Evolutionary conservation across 2,113 vertebrate species (phyloP), one percentile per base, ranked within the genome.

Genomic region (Callopanchax toddi): DNA sequence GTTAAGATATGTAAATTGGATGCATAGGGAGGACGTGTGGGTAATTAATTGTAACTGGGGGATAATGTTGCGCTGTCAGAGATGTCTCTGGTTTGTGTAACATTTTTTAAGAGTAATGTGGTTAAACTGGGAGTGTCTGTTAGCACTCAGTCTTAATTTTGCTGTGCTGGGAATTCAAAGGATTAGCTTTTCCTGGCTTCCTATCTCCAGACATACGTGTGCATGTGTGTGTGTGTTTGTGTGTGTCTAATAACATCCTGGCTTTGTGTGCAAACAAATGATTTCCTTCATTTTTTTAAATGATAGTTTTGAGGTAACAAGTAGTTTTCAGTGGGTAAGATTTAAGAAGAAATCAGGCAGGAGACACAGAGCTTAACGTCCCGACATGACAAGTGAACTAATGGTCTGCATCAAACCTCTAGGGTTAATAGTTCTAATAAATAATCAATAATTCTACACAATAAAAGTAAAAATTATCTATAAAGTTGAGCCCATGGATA

Each of bases 41-140:
- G 95, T 98, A 98, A 98, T 98, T 99, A 97, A 97, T 98, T 96
- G 95, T 96, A 96, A 96, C 95, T 96, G 93, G 91, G 95, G 94
- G 95, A 96, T 96, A 97, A 96, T 97, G 95, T 96, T 96, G 95
- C 91, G 94, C 94, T 97, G 95, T 97, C 96, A 97, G 92, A 91
- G 89, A 94, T 93, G 95, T 97, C 94, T 96, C 91, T 90, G 86
- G 94, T 92, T 94, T 94, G 94, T 94, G 92, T 93, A 95, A 94
- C 94, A 95, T 78, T 94, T 95, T 95, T 95, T 88, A 92, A 91
- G 89, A 89, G 92, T 95, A 96, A 96, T 95, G 94, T 92, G 92
- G 91, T 93, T 94, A 94, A 95, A 94, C 92, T 92, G 85, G 90
- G 93, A 95, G 92, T 93, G 93, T 94, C 95, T 94, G 91, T 93